Base-by-base conservation (phyloP, 2,797 vertebrate species). In the Momotus momota region DNA sequence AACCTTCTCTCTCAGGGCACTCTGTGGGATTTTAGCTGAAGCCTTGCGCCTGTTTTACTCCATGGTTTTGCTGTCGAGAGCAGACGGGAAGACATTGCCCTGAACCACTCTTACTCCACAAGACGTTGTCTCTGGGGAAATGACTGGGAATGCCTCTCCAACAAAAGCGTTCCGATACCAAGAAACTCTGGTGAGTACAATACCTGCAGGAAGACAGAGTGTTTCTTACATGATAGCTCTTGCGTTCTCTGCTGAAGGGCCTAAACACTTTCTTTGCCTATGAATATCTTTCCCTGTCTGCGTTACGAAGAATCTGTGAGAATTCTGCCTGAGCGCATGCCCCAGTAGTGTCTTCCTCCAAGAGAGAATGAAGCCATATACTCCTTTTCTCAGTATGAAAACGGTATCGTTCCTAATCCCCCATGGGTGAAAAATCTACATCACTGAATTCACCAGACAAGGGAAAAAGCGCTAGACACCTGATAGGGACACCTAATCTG, bases 131-230 rank as follows among this genome's bases (percentile, higher is more conserved):
- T 69, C 74, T 78, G 61, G 91, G 91, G 93, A 95, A 98, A 99
- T 99, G 99, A 98, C 98, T 98, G 98, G 98, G 98, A 98, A 98
- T 98, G 98, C 98, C 82, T 98, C 98, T 98, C 98, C 98, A 97
- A 98, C 98, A 90, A 99, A 98, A 98, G 98, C 98, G 35, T 98
- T 99, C 95, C 98, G 97, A 94, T 99, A 99, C 97, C 99, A 99
- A 86, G 98, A 99, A 96, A 99, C 99, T 94, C 97, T 99, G 99
- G 99, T 99, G 98, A 98, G 98, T 97, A 92, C 13, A 2, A 45
- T 41, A 83, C 75, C 81, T 94, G 69, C 45, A 85, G 48, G 38
- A 75, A 74, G 60, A 35, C 38, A 49, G 70, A 72, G 23, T 31
- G 33, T 22, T 86, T 90, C 48, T 52, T 57, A 14, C 3, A 9